Percentiles rank a stretch among this genome's conserved stretches.
Evolutionary conservation across 1,140 invertebrate genomes (phyloP).

Genomic region (Hycleus phaleratus): DNA sequence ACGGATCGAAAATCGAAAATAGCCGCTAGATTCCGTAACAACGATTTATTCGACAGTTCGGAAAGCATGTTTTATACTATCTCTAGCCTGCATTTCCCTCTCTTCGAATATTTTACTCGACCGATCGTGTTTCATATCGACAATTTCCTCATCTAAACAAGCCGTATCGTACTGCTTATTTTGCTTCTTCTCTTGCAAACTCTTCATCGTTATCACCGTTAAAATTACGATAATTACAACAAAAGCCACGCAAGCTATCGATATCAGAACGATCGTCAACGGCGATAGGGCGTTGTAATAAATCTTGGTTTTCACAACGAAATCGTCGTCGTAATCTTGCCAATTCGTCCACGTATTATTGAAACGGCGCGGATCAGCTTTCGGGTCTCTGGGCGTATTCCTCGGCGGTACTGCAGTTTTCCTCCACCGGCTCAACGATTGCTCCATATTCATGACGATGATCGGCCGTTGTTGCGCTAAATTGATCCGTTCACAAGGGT

Average conservation of each 20-base stretch:
- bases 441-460: conserved; percentile 43
- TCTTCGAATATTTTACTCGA: conserved; percentile 4
- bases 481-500: conserved; percentile 73
- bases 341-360: conserved; percentile 51
- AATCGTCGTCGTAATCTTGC: conserved; percentile 39
- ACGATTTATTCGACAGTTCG: conserved; percentile 5
- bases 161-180: no score
- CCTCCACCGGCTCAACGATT: conserved; percentile 42
- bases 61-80: conserved; percentile 3
- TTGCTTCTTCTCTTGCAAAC: no score
- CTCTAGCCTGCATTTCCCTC: conserved; percentile 1
- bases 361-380: conserved; percentile 48
- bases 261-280: conserved; percentile 25
- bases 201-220: background rate
- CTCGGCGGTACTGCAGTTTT: conserved; percentile 43
- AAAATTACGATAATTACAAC: conserved; percentile 20
- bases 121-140: no score
- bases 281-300: conserved; percentile 22
- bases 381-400: conserved; percentile 48
- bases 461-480: conserved; percentile 46
- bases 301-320: conserved; percentile 19
- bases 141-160: no score
- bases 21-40: background rate
- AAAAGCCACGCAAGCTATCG: conserved; percentile 25
- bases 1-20: no score